Base-by-base conservation (phyloP, 2,797 vertebrate species). In the Triplophysa bombifrons region DNA sequence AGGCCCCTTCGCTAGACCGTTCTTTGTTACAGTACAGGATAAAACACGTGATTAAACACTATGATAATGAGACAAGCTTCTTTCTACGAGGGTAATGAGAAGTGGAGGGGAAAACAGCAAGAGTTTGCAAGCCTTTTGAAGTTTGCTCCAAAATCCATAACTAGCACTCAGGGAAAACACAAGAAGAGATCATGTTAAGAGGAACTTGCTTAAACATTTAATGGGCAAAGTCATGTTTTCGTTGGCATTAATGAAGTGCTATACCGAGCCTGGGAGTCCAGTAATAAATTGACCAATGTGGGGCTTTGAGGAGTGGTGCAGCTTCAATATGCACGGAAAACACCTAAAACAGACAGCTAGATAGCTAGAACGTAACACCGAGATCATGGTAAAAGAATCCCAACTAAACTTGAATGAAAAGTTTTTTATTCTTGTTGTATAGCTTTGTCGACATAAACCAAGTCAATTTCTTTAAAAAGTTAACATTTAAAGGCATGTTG, bases 141-240 rank as follows among this genome's bases (percentile, higher is more conserved):
- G 67, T 78, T 78, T 46, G 60, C 25, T 81, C 65, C 65, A 64
- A 68, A 77, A 70, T 46, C 25, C 55, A 78, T 58, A 65, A 66
- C 66, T 51, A 64, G 48, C 8, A 2, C 17, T 66, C 16, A 27
- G 67, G 34, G 50, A 71, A 74, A 66, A 69, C 46, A 22, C 51
- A 25, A 70, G 48, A 27, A 71, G 50, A 66, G 61, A 66, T 51
- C 44, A 64, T 67, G 67, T 76, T 67, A 41, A 53, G 41, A 72
- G 63, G n/a, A 56, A 72, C 66, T 78, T 38, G 25, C 30, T 72
- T 72, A 44, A 72, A 61, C 63, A 72, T 53, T 80, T 82, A 58
- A 68, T 51, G 64, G 50, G 70, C 55, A 80, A 77, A 78, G 53
- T 68, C 19, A 73, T 79, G 65, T 80, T 80, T 74, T 80, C 66